phyloP scores from a whole-genome alignment of 2,797 vertebrate species.

The Bradypodion ventrale region DNA sequence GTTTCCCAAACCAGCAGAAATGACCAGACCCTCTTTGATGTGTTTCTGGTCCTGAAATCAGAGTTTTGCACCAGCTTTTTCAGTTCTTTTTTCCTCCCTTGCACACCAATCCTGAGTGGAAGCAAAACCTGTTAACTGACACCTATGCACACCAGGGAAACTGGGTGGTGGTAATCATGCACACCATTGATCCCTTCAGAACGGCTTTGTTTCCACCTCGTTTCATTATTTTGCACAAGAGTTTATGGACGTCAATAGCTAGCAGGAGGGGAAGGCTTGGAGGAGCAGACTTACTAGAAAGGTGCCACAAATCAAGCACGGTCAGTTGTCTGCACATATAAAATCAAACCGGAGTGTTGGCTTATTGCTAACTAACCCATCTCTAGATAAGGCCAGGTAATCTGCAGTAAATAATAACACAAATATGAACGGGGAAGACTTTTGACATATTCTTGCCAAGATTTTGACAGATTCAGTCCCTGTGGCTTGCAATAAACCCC shows the following conservation, averaged over 20 bases:
- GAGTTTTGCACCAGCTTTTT: too few relatives aligned
- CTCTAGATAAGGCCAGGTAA: neutral
- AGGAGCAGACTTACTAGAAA: neutral
- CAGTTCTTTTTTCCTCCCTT: neutral
- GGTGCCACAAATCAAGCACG: neutral
- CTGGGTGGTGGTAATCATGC: neutral
- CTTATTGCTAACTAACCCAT: neutral
- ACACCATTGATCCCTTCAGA: neutral
- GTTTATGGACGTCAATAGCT: too few relatives aligned
- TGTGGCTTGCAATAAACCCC: too few relatives aligned
- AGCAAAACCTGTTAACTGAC: neutral
- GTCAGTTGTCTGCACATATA: neutral
- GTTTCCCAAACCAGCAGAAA: too few relatives aligned
- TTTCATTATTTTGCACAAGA: too few relatives aligned
- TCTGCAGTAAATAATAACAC: neutral
- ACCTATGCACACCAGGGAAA: neutral
- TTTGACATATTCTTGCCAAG: neutral
- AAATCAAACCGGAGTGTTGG: neutral
- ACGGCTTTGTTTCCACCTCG: fast-evolving
- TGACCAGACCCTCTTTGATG: too few relatives aligned
- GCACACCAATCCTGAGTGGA: neutral
- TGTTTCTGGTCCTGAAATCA: too few relatives aligned
- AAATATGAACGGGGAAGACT: neutral
- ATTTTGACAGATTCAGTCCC: too few relatives aligned
- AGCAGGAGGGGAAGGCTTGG: too few relatives aligned